Conservation (phyloP, 2,113 vertebrate genomes). For the Laticauda colubrina region DNA sequence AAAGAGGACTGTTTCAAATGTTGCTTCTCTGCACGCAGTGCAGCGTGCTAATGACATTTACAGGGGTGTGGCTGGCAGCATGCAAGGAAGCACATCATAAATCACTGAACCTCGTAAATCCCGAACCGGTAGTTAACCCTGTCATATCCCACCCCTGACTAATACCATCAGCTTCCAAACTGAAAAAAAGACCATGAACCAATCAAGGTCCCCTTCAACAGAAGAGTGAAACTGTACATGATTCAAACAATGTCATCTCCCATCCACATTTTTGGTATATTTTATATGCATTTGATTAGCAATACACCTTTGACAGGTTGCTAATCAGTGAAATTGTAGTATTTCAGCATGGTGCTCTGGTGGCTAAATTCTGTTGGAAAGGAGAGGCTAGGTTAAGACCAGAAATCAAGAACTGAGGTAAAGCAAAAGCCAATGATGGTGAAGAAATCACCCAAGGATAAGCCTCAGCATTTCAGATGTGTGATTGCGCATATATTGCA, state of each 20-base stretch:
- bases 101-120: too few species aligned
- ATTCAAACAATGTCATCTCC: neutral
- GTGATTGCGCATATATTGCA: neutral
- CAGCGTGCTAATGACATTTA: too few species aligned
- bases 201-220: neutral
- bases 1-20: too few species aligned
- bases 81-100: too few species aligned
- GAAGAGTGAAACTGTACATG: neutral
- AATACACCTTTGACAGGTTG: neutral
- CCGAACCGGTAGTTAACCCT: too few species aligned
- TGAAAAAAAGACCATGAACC: neutral
- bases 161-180: neutral
- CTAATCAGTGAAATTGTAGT: neutral
- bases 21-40: too few species aligned
- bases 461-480: neutral
- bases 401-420: neutral
- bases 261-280: neutral
- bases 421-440: neutral
- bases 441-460: neutral
- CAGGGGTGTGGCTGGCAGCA: too few species aligned
- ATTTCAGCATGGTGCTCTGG: neutral
- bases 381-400: neutral
- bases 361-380: neutral
- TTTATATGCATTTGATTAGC: neutral
- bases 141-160: too few species aligned